phyloP scores from a whole-genome alignment of 2,797 vertebrate genomes.

The Eulemur albifrons region DNA sequence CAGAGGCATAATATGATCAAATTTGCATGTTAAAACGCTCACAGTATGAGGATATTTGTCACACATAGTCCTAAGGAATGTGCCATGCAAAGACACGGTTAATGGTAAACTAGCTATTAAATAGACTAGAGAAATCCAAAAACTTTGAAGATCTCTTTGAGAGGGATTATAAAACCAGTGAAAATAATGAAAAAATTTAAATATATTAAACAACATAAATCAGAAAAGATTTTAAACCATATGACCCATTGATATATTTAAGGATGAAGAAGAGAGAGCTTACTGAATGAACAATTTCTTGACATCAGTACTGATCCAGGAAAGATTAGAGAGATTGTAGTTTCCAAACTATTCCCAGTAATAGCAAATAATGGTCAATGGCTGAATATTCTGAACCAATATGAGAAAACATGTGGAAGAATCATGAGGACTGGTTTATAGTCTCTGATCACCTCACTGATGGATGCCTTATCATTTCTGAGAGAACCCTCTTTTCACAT shows the following conservation, averaged over 20 bases:
- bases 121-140: neutral
- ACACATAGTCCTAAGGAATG: neutral
- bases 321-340: neutral
- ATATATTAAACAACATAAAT: constrained; percentile 19
- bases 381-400: neutral
- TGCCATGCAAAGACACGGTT: neutral
- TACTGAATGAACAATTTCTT: neutral
- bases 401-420: neutral
- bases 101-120: constrained; percentile 38
- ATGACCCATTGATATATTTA: neutral
- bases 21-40: constrained; percentile 44
- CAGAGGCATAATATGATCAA: neutral
- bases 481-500: neutral
- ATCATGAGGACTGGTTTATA: neutral
- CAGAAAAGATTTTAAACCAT: constrained; percentile 3
- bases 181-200: neutral
- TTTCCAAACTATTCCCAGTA: neutral
- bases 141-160: neutral
- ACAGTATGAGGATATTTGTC: neutral
- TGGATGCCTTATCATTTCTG: neutral
- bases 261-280: neutral
- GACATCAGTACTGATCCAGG: neutral
- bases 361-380: neutral
- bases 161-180: neutral
- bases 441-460: neutral